Base-by-base conservation (phyloP, 1,140 invertebrate genomes). In the Brachionus paranguensis region DNA sequence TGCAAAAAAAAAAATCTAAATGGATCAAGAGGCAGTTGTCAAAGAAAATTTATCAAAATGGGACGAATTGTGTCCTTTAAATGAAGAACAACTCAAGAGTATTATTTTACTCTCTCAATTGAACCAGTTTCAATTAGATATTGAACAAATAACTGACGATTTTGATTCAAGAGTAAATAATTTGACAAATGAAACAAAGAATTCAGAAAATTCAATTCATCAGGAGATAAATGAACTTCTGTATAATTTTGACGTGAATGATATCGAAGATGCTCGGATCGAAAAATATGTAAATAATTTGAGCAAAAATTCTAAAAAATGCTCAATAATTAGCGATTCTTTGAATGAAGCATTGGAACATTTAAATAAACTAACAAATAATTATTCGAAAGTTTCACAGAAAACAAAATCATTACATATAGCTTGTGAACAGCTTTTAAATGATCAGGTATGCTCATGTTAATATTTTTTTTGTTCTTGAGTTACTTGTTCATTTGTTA, bases 391-490 rank as follows among this genome's bases (percentile, higher is more conserved):
- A 50, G 81, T 83, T 17, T 83, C 81, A 20, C 24, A 83, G 10
- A 83, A 83, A 55, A 83, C 81, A 27, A 83, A 83, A 20, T 70
- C 81, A 7, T 29, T 83, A 3, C 60, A 83, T 53, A 20, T 47
- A 17, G 81, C 81, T 50, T 83, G 81, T 70, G 81, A 83, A 33
- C 81, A 83, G 20, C 60, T 83, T 7, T 55, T 83, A 50, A 68
- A 33, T 12, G 81, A 83, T 55, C 81, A 83, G 20, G 20, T 78
- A 50, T 20, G 45, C 12, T 37, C 11, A 24, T 11, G 12, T 24
- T 10, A 11, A 27, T 37, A 47, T 47, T 47, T 47, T 45, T 12
- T 12, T 47, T 47, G 11, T 47, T 12, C 1, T 0, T 5, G 5
- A 33, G 29, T 33, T 37, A 37, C 6, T 37, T 37, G 0, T 7